Evolutionary conservation across 2,888 invertebrate species (phyloP), one percentile per base, ranked within the genome.

Genomic region (Drosophila paramelanica): DNA sequence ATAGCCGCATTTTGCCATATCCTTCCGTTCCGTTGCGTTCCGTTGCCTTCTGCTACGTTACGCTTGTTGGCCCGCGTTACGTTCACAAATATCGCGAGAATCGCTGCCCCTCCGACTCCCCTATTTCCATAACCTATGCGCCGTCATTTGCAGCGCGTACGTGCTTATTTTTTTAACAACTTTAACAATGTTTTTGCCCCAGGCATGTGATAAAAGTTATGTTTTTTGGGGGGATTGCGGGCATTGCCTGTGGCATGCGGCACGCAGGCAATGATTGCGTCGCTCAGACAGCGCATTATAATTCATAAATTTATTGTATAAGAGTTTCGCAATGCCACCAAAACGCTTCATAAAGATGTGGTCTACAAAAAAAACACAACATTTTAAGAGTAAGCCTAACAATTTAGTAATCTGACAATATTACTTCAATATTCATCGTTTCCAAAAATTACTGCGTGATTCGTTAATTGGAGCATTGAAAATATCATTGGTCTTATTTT

Each of bases 121-220:
- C 52, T n/a, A 31, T 27, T 8, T 23, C 47, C 46, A 55, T 42
- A 50, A 39, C 68, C 67, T 58, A 47, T 62, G 69, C 8, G 11
- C 69, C 65, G 61, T 70, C 80, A 83, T 82, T 86, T 88, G 53
- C 79, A 76, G 58, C 67, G 75, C 76, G 83, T 82, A 89, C 86
- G 88, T 90, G 90, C 76, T 87, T 80, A 75, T 87, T 80, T 81
- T 82, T 78, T 77, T 64, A 84, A 77, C 89, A 79, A 87, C 78
- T 87, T 86, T 60, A 78, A 78, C 89, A 87, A 69, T 84, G 74
- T 79, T 83, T 76, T 82, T 70, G 77, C 79, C 61, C 56, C 69
- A 51, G 78, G 73, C 74, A 77, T 74, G 67, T 79, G 84, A 85
- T 89, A 87, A 81, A 87, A 87, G 68, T 81, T 77, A 51, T 60